Evolutionary conservation across 2,113 vertebrate genomes (phyloP).

Genomic region (Ariopsis seemanni): DNA sequence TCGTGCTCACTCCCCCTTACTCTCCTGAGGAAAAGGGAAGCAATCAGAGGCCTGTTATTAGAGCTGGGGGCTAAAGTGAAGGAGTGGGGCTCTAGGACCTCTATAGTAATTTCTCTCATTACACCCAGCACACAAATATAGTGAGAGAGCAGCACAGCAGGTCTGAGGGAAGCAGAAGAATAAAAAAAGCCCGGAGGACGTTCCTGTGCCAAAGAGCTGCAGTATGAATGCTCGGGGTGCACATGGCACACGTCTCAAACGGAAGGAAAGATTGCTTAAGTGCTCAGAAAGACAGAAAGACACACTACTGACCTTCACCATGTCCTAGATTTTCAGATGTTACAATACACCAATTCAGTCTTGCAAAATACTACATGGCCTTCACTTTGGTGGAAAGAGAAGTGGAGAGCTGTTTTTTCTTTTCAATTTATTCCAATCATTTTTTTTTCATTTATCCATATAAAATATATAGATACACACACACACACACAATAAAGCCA

Average conservation of each 20-base stretch:
- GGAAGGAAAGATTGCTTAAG: slow-evolving; percentile 21
- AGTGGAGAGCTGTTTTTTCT: neutral
- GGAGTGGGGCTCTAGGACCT: slow-evolving; percentile 47
- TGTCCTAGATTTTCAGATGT: slow-evolving; percentile 13
- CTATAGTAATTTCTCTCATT: slow-evolving; percentile 55
- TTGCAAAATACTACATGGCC: neutral
- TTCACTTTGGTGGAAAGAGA: neutral
- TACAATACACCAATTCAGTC: neutral
- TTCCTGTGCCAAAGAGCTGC: slow-evolving; percentile 9
- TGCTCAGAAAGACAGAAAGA: neutral
- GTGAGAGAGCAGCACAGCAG: slow-evolving; percentile 40
- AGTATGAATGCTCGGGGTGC: slow-evolving; percentile 27
- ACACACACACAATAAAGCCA: too few relatives aligned
- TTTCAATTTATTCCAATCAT: neutral
- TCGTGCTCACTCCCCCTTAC: slow-evolving; percentile 27
- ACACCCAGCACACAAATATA: slow-evolving; percentile 41
- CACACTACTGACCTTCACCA: slow-evolving; percentile 6
- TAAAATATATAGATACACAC: neutral
- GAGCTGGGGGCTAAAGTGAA: slow-evolving; percentile 52
- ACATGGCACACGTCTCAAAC: slow-evolving; percentile 18
- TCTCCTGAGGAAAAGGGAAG: slow-evolving; percentile 56
- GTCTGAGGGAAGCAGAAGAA: slow-evolving; percentile 26
- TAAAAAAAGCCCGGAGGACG: slow-evolving; percentile 28
- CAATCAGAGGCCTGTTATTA: slow-evolving; percentile 63
- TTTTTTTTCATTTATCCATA: neutral